Evolutionary conservation across 2,113 vertebrate genomes (phyloP).

Genomic region (Chlorocebus sabaeus): DNA sequence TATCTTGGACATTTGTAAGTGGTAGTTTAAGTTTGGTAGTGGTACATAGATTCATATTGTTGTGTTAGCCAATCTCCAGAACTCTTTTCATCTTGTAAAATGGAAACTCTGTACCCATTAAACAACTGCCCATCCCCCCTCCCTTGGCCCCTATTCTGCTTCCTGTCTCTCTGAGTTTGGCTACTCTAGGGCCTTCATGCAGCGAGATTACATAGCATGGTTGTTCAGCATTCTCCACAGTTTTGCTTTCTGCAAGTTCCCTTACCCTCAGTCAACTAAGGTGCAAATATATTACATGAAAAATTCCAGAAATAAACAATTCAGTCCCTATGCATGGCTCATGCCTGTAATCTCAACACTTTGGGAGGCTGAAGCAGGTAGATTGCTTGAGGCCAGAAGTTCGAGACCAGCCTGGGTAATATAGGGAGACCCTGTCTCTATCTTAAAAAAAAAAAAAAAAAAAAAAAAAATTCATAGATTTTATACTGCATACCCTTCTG

Average conservation of each 20-base stretch:
- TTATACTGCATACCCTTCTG: background rate
- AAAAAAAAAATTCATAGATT: background rate
- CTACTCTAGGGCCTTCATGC: too few species aligned
- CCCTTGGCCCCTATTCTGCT: background rate
- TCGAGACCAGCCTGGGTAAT: too few species aligned
- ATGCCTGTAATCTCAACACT: too few species aligned
- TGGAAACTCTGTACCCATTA: background rate
- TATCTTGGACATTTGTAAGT: background rate
- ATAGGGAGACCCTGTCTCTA: too few species aligned
- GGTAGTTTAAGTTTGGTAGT: too few species aligned
- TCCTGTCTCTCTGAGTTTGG: background rate
- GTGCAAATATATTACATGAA: background rate
- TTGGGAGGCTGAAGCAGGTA: too few species aligned
- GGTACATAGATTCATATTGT: background rate
- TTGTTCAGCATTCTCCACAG: background rate
- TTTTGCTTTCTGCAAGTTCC: background rate
- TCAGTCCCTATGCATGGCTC: too few species aligned
- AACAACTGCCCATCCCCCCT: background rate
- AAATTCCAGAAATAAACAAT: background rate
- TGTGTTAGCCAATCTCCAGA: background rate
- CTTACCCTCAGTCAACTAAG: background rate
- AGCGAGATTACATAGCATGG: background rate
- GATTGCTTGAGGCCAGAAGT: too few species aligned
- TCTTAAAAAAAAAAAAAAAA: background rate
- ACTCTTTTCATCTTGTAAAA: background rate